Evolutionary conservation across 2,113 vertebrate genomes (phyloP), one percentile per base, ranked within the genome.

Genomic region (Spea multiplicata): DNA sequence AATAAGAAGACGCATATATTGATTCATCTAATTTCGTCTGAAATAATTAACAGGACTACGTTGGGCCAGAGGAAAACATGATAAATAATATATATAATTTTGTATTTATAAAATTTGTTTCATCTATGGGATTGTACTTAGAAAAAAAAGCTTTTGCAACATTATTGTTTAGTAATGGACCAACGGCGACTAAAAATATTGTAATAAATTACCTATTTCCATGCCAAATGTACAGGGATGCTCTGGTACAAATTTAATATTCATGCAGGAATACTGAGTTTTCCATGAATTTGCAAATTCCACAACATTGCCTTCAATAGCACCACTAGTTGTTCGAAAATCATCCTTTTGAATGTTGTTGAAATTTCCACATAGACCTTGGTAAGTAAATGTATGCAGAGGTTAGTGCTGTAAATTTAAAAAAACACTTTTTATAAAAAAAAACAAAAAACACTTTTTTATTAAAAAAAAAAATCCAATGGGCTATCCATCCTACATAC

Each of bases 341-440:
- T 92, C 91, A 46, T 92, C 91, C 6, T 79, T 86, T 17, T 89
- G 88, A 66, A 90, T 84, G 0, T 66, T 78, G 80, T 92, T 92
- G 75, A 88, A 92, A 83, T 91, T 90, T 44, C 91, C 91, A 84
- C 91, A 92, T 3, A 92, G 85, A 66, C 91, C 91, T 91, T 79
- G 48, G 76, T 6, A 50, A 65, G 67, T 57, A 12, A n/a, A 44
- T 66, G 14, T 8, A 16, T 8, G 30, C 30, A 30, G 30, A 30
- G 30, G 30, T 30, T 30, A 30, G 30, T 30, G 30, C 30, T 30
- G 30, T 30, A 30, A 30, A 30, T 30, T 30, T 30, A 1, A 30
- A 30, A 30, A 2, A 30, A 30, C 30, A 30, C 30, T 30, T n/a
- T n/a, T n/a, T n/a, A n/a, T n/a, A n/a, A n/a, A n/a, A n/a, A n/a